Conservation (phyloP, 2,888 invertebrate genomes). For the Perithous albicinctus region DNA sequence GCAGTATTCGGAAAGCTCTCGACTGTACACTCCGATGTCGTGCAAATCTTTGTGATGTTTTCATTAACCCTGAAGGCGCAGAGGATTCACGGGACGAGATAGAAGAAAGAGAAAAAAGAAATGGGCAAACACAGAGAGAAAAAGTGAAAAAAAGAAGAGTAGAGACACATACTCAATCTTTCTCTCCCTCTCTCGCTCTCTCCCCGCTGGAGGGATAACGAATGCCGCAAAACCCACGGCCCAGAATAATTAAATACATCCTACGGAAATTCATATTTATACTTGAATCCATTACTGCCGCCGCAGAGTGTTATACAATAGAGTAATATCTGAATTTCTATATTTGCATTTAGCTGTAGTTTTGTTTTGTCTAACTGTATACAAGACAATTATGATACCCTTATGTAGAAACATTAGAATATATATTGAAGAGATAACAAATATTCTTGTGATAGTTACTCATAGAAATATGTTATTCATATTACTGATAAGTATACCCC, state of each 20-base stretch:
- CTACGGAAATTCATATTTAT: slow-evolving; percentile 77
- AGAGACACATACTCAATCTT: slow-evolving; percentile 4
- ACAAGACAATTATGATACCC: neutral
- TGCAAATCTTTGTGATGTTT: slow-evolving; percentile 78
- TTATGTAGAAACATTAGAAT: neutral
- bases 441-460: neutral
- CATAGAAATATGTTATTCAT: too few relatives aligned
- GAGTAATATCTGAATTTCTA: slow-evolving; percentile 61
- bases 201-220: slow-evolving; percentile 45
- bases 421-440: neutral
- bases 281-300: slow-evolving; percentile 74
- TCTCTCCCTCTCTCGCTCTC: neutral
- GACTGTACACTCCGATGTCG: slow-evolving; percentile 4
- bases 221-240: slow-evolving; percentile 58
- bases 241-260: slow-evolving; percentile 77
- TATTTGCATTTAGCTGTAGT: slow-evolving; percentile 37
- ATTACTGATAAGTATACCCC: too few relatives aligned
- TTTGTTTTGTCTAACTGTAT: slow-evolving; percentile 9
- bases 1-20: neutral
- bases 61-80: slow-evolving; percentile 74
- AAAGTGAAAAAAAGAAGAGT: slow-evolving; percentile 34
- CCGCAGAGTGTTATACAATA: slow-evolving; percentile 48
- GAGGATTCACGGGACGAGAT: slow-evolving; percentile 60
- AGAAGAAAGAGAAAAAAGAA: slow-evolving; percentile 24
- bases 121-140: slow-evolving; percentile 31